A percentile compares a stretch with the other conserved stretches of the same genome.
phyloP scores from a whole-genome alignment of 2,113 vertebrate species.

The Python bivittatus region DNA sequence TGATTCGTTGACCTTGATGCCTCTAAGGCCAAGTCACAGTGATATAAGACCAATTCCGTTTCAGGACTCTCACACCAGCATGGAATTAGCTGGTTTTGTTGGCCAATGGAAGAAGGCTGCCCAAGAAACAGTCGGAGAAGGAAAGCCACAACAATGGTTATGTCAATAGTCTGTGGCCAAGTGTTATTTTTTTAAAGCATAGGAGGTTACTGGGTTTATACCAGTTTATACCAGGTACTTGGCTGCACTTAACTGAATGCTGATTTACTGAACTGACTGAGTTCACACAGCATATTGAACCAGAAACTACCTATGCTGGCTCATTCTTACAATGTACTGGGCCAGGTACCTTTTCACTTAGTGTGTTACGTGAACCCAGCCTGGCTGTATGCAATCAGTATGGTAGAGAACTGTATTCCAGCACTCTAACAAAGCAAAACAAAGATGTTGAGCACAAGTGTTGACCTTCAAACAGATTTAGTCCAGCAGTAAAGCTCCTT shows the following conservation, averaged over 20 bases:
- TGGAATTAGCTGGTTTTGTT: neutral
- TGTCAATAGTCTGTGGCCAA: neutral
- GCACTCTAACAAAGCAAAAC: neutral
- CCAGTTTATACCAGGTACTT: no score
- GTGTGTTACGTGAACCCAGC: neutral
- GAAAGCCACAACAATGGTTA: neutral
- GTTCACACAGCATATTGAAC: neutral
- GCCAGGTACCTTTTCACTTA: neutral
- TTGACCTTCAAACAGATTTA: neutral
- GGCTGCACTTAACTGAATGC: neutral
- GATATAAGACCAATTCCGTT: neutral
- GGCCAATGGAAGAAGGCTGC: neutral
- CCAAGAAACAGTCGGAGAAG: no score
- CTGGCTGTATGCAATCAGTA: neutral
- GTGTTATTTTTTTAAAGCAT: neutral
- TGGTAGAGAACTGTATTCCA: neutral
- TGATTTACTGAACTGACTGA: neutral
- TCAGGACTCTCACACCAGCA: neutral
- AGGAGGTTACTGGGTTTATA: neutral
- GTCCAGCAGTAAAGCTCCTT: neutral
- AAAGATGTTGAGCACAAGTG: neutral
- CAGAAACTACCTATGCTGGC: neutral
- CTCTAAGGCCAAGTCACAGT: neutral
- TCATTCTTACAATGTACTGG: neutral
- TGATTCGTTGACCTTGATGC: neutral